Evolutionary conservation across 1,140 invertebrate species (phyloP), one percentile per base, ranked within the genome.

Genomic region (Luehdorfia chinensis): DNA sequence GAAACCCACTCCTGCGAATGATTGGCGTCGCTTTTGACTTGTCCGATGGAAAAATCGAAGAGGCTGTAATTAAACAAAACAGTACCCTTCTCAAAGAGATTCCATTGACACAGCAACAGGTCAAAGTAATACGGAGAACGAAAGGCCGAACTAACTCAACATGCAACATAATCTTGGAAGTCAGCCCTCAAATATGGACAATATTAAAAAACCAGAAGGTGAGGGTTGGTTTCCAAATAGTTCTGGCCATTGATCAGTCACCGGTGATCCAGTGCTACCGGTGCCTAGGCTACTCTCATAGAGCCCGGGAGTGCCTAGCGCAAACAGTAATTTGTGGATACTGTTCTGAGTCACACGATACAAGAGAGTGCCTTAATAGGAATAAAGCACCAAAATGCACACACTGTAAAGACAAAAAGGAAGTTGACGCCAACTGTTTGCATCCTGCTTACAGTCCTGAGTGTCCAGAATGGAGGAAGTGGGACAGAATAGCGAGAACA

Each of bases 101-200:
- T n/a, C n/a, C n/a, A n/a, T n/a, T n/a, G n/a, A n/a, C n/a, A n/a
- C n/a, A n/a, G n/a, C n/a, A n/a, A n/a, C n/a, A n/a, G n/a, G n/a
- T n/a, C n/a, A n/a, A n/a, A n/a, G n/a, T n/a, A n/a, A n/a, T n/a
- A n/a, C n/a, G 39, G 8, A 7, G 39, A 2, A 15, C 11, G 2
- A 43, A 27, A 9, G 39, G 39, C 11, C 2, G 25, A 15, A 7
- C 25, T n/a, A n/a, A 43, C 2, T 25, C 5, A 6, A 30, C 25
- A 8, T 19, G 7, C 1, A 45, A 45, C 18, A 21, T 45, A 21
- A 12, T 45, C n/a, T 12, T 32, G 2, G 28, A 45, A 12, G 43
- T 45, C 1, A 32, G 8, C n/a, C 14, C 15, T 2, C 16, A 16
- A 12, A 6, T 32, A 2, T 45, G 43, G 30, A 5, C 2, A 5